Percentiles rank a stretch among this genome's conserved stretches.
Evolutionary conservation across 2,113 vertebrate species (phyloP).

Genomic region (Dicaeum eximium): DNA sequence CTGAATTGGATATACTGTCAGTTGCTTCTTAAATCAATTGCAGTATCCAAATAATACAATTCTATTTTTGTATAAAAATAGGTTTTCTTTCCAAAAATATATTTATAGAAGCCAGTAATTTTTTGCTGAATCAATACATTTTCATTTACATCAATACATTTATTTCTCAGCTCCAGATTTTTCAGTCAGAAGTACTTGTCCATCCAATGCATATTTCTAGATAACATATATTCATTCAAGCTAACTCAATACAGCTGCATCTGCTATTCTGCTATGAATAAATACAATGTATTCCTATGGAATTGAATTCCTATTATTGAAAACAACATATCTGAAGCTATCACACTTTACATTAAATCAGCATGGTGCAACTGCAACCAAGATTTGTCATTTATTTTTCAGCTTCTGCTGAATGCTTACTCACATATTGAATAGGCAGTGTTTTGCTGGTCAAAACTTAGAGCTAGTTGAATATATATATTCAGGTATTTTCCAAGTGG

Average conservation of each 20-base stretch:
- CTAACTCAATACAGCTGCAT: background rate
- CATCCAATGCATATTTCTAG: background rate
- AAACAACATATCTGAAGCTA: background rate
- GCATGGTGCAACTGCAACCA: background rate
- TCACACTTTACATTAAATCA: slow-evolving; percentile 11
- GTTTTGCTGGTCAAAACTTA: background rate
- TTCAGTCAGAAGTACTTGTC: background rate
- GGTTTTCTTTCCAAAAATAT: background rate
- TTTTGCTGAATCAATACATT: background rate
- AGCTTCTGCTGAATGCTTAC: background rate
- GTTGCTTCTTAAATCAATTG: background rate
- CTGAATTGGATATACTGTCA: background rate
- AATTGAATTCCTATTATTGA: background rate
- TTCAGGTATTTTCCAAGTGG: background rate
- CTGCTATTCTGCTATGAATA: slow-evolving; percentile 1
- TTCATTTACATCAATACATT: background rate
- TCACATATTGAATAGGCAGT: background rate
- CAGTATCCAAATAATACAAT: background rate
- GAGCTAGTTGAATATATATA: background rate
- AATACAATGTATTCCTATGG: background rate
- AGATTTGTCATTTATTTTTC: slow-evolving; percentile 7
- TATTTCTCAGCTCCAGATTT: background rate
- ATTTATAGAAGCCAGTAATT: background rate
- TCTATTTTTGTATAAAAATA: background rate
- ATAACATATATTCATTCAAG: background rate